These are phyloP conservation scores for Eolophus roseicapilla DNA, from an alignment of 2,113 vertebrate species.

Conservation along the genomic window DNA sequence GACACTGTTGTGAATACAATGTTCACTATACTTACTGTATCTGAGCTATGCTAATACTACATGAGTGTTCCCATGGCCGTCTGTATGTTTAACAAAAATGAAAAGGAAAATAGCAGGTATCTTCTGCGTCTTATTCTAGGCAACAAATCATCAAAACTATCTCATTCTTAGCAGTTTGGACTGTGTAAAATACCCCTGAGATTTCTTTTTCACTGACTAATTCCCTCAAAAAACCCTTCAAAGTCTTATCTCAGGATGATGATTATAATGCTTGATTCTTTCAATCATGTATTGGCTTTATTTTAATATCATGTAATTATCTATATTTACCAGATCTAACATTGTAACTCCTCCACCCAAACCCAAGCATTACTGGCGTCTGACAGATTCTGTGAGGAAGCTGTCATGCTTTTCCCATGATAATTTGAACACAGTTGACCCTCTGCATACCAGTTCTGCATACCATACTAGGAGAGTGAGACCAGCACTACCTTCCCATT, in stretches of 20 bases:
- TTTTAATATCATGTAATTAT: neutral
- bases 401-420: neutral
- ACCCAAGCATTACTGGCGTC: neutral
- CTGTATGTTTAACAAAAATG: neutral
- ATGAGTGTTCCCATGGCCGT: neutral
- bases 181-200: neutral
- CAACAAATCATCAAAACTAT: neutral
- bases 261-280: neutral
- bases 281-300: neutral
- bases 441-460: fast-evolving
- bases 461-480: neutral
- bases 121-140: neutral
- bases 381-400: neutral
- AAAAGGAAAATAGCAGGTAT: neutral
- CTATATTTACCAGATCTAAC: neutral
- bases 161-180: neutral
- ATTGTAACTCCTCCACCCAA: neutral
- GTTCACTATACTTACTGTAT: neutral
- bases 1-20: fast-evolving
- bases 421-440: neutral
- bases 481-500: neutral
- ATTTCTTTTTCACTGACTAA: neutral
- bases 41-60: neutral
- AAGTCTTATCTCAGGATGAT: neutral
- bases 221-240: neutral